These are phyloP conservation scores for Odontocolon sp. DNA, from an alignment of 2,888 invertebrate genomes.

Conservation along the genomic window DNA sequence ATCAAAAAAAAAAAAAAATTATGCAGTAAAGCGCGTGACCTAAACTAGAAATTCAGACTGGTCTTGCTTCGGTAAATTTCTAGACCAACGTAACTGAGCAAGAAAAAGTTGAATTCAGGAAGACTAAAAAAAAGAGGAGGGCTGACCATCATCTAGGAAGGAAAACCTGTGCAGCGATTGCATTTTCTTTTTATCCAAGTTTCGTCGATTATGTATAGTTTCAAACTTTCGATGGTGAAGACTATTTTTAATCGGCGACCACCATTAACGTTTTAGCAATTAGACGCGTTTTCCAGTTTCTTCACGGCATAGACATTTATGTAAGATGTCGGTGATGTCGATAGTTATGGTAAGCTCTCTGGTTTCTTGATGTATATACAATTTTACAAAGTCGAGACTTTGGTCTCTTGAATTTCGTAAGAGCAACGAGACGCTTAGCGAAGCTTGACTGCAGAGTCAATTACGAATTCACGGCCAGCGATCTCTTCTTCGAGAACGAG, in stretches of 20 bases:
- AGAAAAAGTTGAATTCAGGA: not conserved
- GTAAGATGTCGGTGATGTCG: conserved; percentile 34
- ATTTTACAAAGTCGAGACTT: conserved; percentile 23
- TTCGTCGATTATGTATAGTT: not conserved
- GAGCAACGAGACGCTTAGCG: conserved; percentile 3
- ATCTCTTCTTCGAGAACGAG: conserved; percentile 21
- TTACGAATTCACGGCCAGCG: conserved; percentile 46
- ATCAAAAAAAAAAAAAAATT: not conserved
- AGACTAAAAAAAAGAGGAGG: not conserved
- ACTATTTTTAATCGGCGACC: conserved; percentile 1
- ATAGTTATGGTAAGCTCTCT: not conserved
- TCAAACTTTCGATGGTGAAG: conserved; percentile 21
- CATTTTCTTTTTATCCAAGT: conserved; percentile 9
- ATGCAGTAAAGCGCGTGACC: not conserved
- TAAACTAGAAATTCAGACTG: not conserved
- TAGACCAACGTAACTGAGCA: conserved; percentile 3
- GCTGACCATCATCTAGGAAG: not conserved
- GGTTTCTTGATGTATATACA: not conserved
- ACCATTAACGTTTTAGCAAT: conserved; percentile 7
- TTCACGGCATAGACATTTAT: conserved; percentile 23
- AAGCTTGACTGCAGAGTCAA: conserved; percentile 4
- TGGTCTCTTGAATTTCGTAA: conserved; percentile 26
- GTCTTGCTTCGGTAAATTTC: conserved; percentile 7
- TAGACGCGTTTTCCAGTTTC: conserved; percentile 43
- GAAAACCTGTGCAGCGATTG: not conserved